A percentile compares a stretch with the other conserved stretches of the same genome.
Conservation (phyloP, 2,888 invertebrate genomes). For the Aphodius granarius region DNA sequence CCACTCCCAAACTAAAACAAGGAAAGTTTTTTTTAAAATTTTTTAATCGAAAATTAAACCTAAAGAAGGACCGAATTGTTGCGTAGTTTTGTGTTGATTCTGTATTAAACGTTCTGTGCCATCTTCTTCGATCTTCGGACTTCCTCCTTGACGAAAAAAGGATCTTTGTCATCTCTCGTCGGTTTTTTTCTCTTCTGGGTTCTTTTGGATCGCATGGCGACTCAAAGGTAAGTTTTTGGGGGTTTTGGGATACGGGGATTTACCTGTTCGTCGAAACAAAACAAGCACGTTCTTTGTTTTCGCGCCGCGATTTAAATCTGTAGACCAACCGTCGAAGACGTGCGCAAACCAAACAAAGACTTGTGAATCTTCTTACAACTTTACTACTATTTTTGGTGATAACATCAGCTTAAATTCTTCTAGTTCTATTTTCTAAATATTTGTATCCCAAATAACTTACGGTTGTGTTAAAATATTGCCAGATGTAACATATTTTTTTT, state of each 20-base stretch:
- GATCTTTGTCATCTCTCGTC: background rate
- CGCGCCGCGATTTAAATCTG: background rate
- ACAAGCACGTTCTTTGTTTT: background rate
- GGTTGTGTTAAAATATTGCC: no score
- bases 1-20: conserved; percentile 20
- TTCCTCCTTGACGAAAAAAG: background rate
- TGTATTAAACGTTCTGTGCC: background rate
- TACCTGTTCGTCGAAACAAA: background rate
- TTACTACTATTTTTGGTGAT: no score
- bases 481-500: no score
- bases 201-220: conserved; percentile 40
- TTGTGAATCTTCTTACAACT: no score
- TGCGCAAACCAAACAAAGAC: background rate
- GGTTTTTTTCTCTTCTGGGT: background rate
- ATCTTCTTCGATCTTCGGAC: background rate
- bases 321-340: background rate
- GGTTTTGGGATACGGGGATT: background rate
- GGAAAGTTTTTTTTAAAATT: background rate
- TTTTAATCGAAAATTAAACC: background rate
- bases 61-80: background rate
- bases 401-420: no score
- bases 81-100: conserved; percentile 21
- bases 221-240: conserved; percentile 42
- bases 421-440: no score
- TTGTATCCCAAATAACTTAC: no score